Evolutionary conservation across 2,888 invertebrate genomes (phyloP).

Genomic region (Glaucopsyche alexis): DNA sequence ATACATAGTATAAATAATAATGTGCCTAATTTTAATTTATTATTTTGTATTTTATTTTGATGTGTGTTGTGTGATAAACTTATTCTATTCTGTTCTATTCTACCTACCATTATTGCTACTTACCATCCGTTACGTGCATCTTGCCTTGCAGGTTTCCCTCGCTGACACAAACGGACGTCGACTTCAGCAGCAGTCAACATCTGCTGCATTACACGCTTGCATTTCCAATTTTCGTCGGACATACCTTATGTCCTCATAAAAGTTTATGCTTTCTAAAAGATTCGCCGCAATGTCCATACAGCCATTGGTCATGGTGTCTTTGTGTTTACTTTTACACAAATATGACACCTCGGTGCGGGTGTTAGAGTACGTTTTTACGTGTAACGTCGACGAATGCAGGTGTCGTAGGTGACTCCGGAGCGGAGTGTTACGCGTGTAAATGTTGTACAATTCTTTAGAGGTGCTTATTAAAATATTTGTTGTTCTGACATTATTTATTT

Average conservation of each 20-base stretch:
- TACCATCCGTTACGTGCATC: neutral
- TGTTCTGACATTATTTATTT: conserved; percentile 77
- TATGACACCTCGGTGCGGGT: conserved; percentile 40
- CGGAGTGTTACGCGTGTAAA: conserved; percentile 64
- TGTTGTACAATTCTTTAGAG: conserved; percentile 72
- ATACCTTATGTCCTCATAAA: conserved; percentile 67
- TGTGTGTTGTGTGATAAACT: too few relatives aligned
- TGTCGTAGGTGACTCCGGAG: conserved; percentile 43
- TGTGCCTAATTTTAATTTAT: too few relatives aligned
- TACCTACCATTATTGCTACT: neutral
- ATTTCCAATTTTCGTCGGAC: conserved; percentile 70
- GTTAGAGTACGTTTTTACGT: conserved; percentile 40
- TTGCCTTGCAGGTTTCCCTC: neutral
- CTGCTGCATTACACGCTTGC: conserved; percentile 75
- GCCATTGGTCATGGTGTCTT: conserved; percentile 70
- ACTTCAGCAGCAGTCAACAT: conserved; percentile 55
- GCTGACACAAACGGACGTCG: neutral
- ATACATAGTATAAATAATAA: too few relatives aligned
- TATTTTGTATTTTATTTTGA: too few relatives aligned
- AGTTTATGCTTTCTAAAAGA: conserved; percentile 68
- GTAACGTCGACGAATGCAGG: conserved; percentile 31
- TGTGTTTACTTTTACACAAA: conserved; percentile 44
- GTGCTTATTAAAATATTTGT: conserved; percentile 80
- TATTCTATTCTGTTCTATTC: too few relatives aligned
- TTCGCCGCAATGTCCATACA: conserved; percentile 59